phyloP scores from a whole-genome alignment of 92 coral and sea anemone species.

The Zoanthus sansibaricus region DNA sequence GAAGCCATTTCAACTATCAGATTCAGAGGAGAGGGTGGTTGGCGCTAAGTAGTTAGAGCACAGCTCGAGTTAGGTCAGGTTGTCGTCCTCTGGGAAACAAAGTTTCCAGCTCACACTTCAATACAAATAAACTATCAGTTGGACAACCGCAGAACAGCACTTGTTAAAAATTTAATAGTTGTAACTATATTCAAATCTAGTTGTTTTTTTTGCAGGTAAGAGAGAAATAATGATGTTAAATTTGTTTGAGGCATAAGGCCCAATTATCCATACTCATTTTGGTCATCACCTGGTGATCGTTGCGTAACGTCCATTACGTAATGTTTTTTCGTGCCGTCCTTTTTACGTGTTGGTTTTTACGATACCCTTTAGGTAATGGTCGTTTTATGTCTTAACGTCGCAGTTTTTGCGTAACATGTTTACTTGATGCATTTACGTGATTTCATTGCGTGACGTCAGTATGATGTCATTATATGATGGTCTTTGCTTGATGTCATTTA shows the following conservation, averaged over 20 bases:
- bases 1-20: not conserved
- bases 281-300: not conserved
- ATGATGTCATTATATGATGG: not conserved
- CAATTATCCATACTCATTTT: not conserved
- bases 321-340: no score
- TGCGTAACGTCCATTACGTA: no score
- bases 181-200: not conserved
- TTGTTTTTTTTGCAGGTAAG: not conserved
- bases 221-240: not conserved
- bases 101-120: not conserved
- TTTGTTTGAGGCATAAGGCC: not conserved
- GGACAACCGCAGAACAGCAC: constrained; percentile 7
- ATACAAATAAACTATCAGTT: not conserved
- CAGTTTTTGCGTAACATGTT: not conserved
- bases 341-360: no score
- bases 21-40: not conserved
- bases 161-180: not conserved
- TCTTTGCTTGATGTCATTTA: no score
- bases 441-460: not conserved
- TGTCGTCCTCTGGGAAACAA: not conserved
- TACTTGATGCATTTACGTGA: not conserved
- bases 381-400: not conserved
- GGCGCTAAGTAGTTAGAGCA: constrained; percentile 4
- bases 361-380: no score
- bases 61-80: not conserved